Base-by-base conservation (phyloP, 2,797 vertebrate species). In the Tapera naevia region DNA sequence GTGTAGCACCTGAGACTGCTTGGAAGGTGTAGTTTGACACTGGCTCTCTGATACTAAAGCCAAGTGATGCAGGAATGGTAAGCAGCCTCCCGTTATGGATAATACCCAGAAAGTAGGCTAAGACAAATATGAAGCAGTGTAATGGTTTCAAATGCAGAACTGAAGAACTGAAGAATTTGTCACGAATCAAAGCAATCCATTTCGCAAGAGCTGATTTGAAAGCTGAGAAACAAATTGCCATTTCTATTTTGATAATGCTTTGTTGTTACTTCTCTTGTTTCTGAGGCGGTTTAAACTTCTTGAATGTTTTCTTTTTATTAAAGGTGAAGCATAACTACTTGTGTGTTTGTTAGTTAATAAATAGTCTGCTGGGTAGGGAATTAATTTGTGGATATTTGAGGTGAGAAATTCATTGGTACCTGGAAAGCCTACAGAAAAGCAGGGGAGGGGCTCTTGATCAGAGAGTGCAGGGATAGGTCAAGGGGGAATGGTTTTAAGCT, bases 381-480 rank as follows among this genome's bases (percentile, higher is more conserved):
- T 80, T 91, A 88, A 94, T 94, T 80, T 84, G 56, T 80, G 91
- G 78, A 79, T 88, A 91, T 79, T 65, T 89, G 84, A 95, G 65
- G 57, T 46, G 78, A 85, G 64, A 94, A 96, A 54, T 80, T 88
- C 10, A 25, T 84, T 76, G 69, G 43, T 90, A 96, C 43, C 46
- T 88, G 73, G 73, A 89, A 95, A 56, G 50, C 17, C 45, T 45
- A 45, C 45, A 45, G 45, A 45, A 45, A 17, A 45, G 45, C 18
- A 17, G 19, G 45, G 14, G 45, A 45, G 6, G 17, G 45, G 45
- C 45, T 19, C 18, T 9, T 45, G 18, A 9, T 23, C 46, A 48
- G 46, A 46, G 46, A 23, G 46, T 23, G 46, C 46, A 48, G 46
- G 45, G 45, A 19, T 46, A 22, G 45, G 45, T 46, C 22, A 45